Evolutionary conservation across 2,113 vertebrate genomes (phyloP).

Genomic region (Anoura caudifer): DNA sequence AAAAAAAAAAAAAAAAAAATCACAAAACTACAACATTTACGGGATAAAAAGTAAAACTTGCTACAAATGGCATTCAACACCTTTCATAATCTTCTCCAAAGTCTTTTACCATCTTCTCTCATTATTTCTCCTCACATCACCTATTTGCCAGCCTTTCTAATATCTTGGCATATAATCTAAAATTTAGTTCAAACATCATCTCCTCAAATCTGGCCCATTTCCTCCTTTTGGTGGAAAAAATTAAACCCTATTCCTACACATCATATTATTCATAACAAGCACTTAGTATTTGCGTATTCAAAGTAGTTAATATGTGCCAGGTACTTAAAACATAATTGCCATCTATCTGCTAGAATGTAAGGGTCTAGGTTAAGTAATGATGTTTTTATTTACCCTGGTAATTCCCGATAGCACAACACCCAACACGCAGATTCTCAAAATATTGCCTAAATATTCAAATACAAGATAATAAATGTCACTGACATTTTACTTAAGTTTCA

Average conservation of each 20-base stretch:
- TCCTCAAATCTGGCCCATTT: background rate
- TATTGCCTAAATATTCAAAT: slow-evolving; percentile 12
- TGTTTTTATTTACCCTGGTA: background rate
- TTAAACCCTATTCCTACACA: background rate
- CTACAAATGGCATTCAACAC: background rate
- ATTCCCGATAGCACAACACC: background rate
- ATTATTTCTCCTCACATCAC: background rate
- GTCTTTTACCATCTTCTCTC: background rate
- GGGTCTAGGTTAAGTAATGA: background rate
- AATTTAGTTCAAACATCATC: background rate
- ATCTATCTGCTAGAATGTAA: background rate
- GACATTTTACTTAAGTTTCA: background rate
- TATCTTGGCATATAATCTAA: background rate
- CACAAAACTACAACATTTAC: background rate
- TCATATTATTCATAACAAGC: background rate
- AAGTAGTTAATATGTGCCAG: background rate
- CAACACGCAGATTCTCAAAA: background rate
- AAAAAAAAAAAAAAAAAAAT: background rate
- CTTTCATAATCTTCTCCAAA: slow-evolving; percentile 1
- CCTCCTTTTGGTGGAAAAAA: background rate
- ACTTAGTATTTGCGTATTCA: background rate
- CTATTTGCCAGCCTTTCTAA: background rate
- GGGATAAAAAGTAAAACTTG: background rate
- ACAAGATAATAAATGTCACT: background rate
- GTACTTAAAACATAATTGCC: background rate